Percentiles rank a stretch among this genome's conserved stretches.
Conservation (phyloP, 2,113 vertebrate species). For the Salvelinus namaycush region DNA sequence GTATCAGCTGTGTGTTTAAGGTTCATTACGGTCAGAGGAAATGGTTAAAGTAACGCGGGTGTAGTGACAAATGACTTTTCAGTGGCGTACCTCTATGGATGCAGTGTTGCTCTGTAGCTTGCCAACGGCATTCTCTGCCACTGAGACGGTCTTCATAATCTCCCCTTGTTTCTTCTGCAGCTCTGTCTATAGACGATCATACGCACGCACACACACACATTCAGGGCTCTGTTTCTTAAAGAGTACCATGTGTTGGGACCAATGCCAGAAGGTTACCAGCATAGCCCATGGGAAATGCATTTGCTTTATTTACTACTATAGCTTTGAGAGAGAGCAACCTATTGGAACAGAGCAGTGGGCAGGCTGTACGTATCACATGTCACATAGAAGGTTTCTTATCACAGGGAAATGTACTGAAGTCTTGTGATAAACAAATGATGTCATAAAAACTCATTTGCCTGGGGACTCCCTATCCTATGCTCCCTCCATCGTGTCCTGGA, state of each 20-base stretch:
- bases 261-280: not conserved
- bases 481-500: not conserved
- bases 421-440: not conserved
- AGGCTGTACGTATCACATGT: not conserved
- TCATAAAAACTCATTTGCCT: not conserved
- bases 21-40: not conserved
- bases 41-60: not conserved
- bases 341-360: not conserved
- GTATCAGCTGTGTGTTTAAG: not conserved
- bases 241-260: not conserved
- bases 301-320: too few relatives aligned
- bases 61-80: not conserved
- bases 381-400: not conserved
- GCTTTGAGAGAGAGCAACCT: not conserved
- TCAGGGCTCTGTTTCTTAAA: not conserved
- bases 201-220: slow-evolving; percentile 12
- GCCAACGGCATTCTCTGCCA: slow-evolving; percentile 70
- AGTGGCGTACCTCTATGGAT: slow-evolving; percentile 66
- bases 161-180: slow-evolving; percentile 61
- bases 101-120: slow-evolving; percentile 73
- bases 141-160: slow-evolving; percentile 61
- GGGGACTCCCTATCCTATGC: not conserved
- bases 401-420: too few relatives aligned
- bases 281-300: not conserved
- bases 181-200: slow-evolving; percentile 63